phyloP scores from a whole-genome alignment of 1,140 invertebrate species.

The Diorhabda carinulata region DNA sequence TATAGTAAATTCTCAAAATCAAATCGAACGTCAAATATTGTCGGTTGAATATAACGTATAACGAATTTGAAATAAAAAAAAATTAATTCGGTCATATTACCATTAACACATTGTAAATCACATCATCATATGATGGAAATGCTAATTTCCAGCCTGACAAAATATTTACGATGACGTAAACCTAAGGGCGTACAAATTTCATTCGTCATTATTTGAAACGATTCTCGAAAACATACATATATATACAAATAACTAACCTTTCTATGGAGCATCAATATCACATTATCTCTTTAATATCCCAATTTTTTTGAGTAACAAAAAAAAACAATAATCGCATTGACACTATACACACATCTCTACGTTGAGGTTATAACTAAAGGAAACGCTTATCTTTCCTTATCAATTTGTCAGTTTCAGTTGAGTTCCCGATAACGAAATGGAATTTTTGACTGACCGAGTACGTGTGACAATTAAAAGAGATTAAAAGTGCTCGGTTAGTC shows the following conservation, averaged over 20 bases:
- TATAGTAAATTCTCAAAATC: no score
- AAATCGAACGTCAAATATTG: no score
- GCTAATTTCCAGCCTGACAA: neutral
- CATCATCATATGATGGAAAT: no score
- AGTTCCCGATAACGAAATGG: constrained; percentile 7
- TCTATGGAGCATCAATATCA: neutral
- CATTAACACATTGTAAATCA: no score
- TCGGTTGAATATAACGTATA: no score
- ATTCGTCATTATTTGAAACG: no score
- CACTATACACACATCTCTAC: constrained; percentile 14
- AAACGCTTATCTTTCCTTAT: constrained; percentile 22
- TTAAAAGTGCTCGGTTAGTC: neutral
- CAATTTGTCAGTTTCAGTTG: constrained; percentile 19
- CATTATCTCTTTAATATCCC: neutral
- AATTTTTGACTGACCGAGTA: neutral
- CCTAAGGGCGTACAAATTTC: neutral
- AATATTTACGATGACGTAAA: neutral
- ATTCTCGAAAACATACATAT: no score
- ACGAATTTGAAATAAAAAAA: no score
- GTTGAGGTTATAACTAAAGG: constrained; percentile 17
- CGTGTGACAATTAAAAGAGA: neutral
- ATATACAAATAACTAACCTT: no score
- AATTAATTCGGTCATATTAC: no score
- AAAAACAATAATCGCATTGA: constrained; percentile 5
- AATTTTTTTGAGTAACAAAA: neutral